Evolutionary conservation across 2,113 vertebrate species (phyloP), one percentile per base, ranked within the genome.

Genomic region (Chaenocephalus aceratus): DNA sequence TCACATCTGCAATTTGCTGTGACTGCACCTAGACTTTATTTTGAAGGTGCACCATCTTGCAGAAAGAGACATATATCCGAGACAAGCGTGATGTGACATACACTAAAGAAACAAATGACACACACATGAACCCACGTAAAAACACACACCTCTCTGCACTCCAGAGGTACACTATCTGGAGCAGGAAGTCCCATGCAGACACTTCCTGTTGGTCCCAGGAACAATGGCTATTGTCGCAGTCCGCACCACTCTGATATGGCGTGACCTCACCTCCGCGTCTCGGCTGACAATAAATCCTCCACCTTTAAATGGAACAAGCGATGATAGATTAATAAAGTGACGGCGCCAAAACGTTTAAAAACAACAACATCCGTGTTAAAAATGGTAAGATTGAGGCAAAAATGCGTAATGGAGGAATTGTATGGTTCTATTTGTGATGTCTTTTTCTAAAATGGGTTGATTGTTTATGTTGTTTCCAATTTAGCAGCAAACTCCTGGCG

Each of bases 141-240:
- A 61, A 51, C 79, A 63, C 69, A 91, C 91, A 90, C 92, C 89
- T 92, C 85, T 83, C n/a, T 88, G 82, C 87, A 86, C 89, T 84
- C 89, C 54, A 61, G 92, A 88, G 86, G 89, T 94, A 80, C 88
- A 70, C 87, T 94, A 93, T 93, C 84, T 87, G 87, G 83, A 74
- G 85, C 90, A 95, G 96, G 94, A 96, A 95, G 94, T 92, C 84
- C 85, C 80, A 85, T 49, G 88, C 89, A 94, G 94, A 93, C 90
- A 95, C 92, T 96, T 96, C 95, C 95, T 89, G 90, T 76, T 82
- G 89, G 89, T 81, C 77, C 54, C 82, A 84, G 83, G 81, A 95
- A 96, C 96, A 97, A 97, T 96, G 86, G 87, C 85, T 87, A 95
- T 96, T 97, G 96, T 96, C 87, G 57, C 78, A 36, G 57, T 46